phyloP scores from a whole-genome alignment of 2,797 vertebrate genomes.

The Sebastolobus altivelis region DNA sequence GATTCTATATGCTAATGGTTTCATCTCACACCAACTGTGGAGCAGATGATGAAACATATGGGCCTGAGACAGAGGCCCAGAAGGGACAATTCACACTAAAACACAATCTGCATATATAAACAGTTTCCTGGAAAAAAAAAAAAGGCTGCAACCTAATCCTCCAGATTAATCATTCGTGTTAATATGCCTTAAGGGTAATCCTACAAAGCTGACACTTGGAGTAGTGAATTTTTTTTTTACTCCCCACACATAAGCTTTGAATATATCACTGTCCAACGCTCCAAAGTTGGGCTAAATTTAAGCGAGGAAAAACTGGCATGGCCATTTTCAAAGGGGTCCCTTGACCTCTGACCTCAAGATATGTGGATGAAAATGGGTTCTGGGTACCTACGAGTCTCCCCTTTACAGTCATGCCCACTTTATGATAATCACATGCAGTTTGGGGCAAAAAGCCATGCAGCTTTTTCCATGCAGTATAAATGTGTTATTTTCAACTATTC shows the following conservation, averaged over 20 bases:
- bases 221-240: neutral
- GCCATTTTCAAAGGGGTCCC: too few species aligned
- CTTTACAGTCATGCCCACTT: too few species aligned
- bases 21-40: conserved; percentile 33
- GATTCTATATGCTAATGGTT: conserved; percentile 29
- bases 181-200: conserved; percentile 30
- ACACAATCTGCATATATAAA: conserved; percentile 57
- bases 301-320: too few species aligned
- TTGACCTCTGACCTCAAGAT: too few species aligned
- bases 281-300: too few species aligned
- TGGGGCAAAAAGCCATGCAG: too few species aligned
- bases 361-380: too few species aligned
- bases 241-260: neutral
- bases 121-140: conserved; percentile 34
- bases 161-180: conserved; percentile 40
- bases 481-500: too few species aligned
- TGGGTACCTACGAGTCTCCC: too few species aligned
- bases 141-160: conserved; percentile 27
- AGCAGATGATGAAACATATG: conserved; percentile 68
- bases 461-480: too few species aligned
- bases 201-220: conserved; percentile 21
- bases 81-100: conserved; percentile 59
- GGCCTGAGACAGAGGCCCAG: conserved; percentile 45
- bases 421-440: too few species aligned
- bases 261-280: conserved; percentile 19